These are phyloP conservation scores for Ranitomeya imitator DNA, from an alignment of 2,113 vertebrate genomes.

Conservation along the genomic window DNA sequence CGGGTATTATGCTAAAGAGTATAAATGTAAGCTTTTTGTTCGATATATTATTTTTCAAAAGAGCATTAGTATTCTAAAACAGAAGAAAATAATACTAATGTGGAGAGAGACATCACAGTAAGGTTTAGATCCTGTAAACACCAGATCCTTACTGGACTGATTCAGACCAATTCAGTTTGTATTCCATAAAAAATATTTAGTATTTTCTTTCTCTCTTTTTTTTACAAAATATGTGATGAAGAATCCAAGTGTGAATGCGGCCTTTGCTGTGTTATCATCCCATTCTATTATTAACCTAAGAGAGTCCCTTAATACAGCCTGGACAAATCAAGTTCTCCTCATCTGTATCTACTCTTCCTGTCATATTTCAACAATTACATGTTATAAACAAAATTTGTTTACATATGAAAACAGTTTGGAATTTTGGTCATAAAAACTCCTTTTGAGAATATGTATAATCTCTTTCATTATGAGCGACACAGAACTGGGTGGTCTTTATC, in stretches of 20 bases:
- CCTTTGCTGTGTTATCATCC: neutral
- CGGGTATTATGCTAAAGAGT: no score
- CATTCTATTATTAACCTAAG: neutral
- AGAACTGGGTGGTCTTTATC: conserved; percentile 49
- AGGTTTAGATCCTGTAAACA: no score
- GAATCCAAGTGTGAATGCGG: neutral
- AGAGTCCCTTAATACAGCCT: neutral
- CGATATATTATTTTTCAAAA: no score
- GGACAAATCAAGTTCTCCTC: conserved; percentile 25
- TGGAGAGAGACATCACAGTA: no score
- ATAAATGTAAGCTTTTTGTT: no score
- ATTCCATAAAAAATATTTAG: no score
- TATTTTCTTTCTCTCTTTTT: no score
- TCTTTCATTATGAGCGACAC: conserved; percentile 34
- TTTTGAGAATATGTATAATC: conserved; percentile 44
- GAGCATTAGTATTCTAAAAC: no score
- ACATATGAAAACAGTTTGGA: conserved; percentile 48
- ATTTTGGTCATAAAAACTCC: conserved; percentile 50
- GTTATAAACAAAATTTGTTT: conserved; percentile 54
- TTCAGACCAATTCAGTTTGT: no score
- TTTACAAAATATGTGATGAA: neutral
- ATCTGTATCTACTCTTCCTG: conserved; percentile 54
- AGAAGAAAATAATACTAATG: no score
- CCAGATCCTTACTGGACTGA: no score
- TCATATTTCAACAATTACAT: conserved; percentile 59